Evolutionary conservation across 2,888 invertebrate species (phyloP).

Genomic region (Callimorpha dominula): DNA sequence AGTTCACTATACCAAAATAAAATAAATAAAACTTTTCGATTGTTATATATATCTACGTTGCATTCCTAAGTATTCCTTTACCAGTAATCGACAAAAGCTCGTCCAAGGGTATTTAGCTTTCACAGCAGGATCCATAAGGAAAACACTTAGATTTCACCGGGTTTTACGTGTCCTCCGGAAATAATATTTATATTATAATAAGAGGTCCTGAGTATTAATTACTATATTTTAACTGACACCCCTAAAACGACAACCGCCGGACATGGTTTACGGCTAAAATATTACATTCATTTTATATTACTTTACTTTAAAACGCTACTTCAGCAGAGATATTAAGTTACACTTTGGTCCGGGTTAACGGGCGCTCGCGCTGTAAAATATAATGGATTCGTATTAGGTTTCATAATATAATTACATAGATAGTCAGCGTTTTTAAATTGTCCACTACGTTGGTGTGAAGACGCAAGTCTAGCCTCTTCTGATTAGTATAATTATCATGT

Average conservation of each 20-base stretch:
- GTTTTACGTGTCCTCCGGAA: background rate
- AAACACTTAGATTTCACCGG: background rate
- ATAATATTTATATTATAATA: constrained; percentile 16
- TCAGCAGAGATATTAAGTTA: constrained; percentile 25
- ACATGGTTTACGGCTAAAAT: constrained; percentile 42
- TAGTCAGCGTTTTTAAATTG: constrained; percentile 21
- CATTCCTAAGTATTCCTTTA: background rate
- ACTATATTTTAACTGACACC: constrained; percentile 39
- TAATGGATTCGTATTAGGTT: constrained; percentile 26
- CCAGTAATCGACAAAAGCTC: background rate
- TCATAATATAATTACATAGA: constrained; percentile 43
- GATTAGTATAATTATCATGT: background rate
- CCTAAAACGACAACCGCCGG: constrained; percentile 40
- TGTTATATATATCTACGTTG: background rate
- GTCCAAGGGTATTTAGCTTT: background rate
- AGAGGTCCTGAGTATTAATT: background rate
- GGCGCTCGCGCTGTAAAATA: constrained; percentile 25
- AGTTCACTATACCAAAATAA: too few relatives aligned
- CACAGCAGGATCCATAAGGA: background rate
- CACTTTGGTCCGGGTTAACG: constrained; percentile 7
- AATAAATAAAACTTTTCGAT: too few relatives aligned
- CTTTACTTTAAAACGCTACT: constrained; percentile 26
- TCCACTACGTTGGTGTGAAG: background rate
- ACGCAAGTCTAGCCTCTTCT: background rate
- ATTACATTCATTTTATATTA: constrained; percentile 34